Evolutionary conservation across 92 coral and sea anemone species (phyloP).

Genomic region (Parazoanthus darwini): DNA sequence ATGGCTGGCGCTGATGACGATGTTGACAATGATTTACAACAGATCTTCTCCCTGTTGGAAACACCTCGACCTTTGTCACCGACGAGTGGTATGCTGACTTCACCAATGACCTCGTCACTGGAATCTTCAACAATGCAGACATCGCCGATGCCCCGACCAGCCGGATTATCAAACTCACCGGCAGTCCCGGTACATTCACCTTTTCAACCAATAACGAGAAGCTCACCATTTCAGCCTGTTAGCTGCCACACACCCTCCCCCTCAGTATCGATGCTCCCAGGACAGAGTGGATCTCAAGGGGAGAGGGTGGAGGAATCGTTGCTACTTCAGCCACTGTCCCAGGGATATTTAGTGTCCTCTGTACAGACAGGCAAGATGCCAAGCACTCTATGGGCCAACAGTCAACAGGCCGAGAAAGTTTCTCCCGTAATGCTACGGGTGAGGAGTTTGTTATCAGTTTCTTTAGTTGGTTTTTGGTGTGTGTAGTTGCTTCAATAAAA

Average conservation of each 20-base stretch:
- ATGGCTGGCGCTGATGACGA: constrained; percentile 91
- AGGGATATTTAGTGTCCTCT: constrained; percentile 81
- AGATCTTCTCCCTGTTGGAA: constrained; percentile 72
- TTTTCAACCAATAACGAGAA: constrained; percentile 86
- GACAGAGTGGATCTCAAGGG: constrained; percentile 46
- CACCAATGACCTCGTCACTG: constrained; percentile 76
- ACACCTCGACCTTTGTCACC: constrained; percentile 77
- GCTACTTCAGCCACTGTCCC: constrained; percentile 64
- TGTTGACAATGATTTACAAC: constrained; percentile 70
- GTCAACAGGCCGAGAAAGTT: constrained; percentile 71
- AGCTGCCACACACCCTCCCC: constrained; percentile 71
- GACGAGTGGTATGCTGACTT: constrained; percentile 55
- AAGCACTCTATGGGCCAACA: constrained; percentile 63
- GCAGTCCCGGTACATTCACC: constrained; percentile 73
- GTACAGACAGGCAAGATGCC: constrained; percentile 81
- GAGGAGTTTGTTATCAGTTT: not conserved
- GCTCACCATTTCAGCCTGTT: constrained; percentile 84
- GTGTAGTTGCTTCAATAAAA: not conserved
- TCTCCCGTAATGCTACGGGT: constrained; percentile 81
- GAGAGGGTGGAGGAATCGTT: constrained; percentile 43
- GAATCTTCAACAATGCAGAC: constrained; percentile 72
- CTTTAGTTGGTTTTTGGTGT: not conserved
- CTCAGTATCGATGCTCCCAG: constrained; percentile 53
- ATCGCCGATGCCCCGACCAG: constrained; percentile 62
- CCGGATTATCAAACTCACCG: constrained; percentile 66